Evolutionary conservation across 1,140 invertebrate genomes (phyloP), one percentile per base, ranked within the genome.

Genomic region (Lordiphosa mommai): DNA sequence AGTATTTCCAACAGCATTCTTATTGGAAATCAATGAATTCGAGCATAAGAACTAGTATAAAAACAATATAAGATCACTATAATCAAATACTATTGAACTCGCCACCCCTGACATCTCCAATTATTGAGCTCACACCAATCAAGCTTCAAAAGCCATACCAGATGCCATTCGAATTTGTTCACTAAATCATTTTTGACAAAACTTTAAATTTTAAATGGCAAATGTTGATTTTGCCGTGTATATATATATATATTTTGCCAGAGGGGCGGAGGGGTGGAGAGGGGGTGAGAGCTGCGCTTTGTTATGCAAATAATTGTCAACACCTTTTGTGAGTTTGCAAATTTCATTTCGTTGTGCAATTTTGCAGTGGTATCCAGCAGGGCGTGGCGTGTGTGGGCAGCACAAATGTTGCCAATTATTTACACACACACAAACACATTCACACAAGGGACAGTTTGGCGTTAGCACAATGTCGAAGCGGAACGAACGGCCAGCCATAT

Each of bases 261-360:
- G 12, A 5, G 10, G 5, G 12, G 5, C 9, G 40, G 2, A 5
- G 9, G 16, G 32, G 12, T 13, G 16, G 29, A 3, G 2, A 4
- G 23, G 8, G 12, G 60, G 59, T 43, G n/a, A n/a, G n/a, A n/a
- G n/a, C 55, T 76, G 60, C 61, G 77, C 72, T 82, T 84, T 84
- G 76, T 84, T 74, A 74, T 74, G 72, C 72, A 74, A 74, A 74
- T 74, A 74, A 74, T 74, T 74, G 72, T 74, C 72, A 74, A 74
- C 72, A 74, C 72, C 72, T 74, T 74, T 74, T 74, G 71, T 64
- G 64, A 68, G 71, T 74, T 74, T 69, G 71, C 71, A 74, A 74
- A 74, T 74, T 74, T 74, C 64, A 74, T 74, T 74, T 64, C 40
- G 70, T 68, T 73, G 48, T 72, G 53, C 53, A 51, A 64, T 71